Evolutionary conservation across 1,140 invertebrate genomes (phyloP), one percentile per base, ranked within the genome.

Genomic region (Diachasmimorpha longicaudata): DNA sequence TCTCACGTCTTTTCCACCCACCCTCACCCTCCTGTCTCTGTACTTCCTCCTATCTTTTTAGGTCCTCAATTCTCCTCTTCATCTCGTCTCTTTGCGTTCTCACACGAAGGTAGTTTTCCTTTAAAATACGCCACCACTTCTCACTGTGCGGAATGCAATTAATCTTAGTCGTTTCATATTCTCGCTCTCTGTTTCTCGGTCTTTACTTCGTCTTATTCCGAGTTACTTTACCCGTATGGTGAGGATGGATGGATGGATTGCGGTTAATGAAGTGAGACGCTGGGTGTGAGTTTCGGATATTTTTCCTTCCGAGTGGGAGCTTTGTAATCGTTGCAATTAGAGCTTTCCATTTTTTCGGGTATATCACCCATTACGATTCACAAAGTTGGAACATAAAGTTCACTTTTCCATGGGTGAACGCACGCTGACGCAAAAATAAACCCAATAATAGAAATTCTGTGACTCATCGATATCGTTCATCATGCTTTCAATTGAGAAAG

Each of bases 261-360:
- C 6, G 58, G 86, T 87, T 88, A 88, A 89, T 88, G 85, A 89
- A 89, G 85, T 87, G 87, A 84, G 86, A 87, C 85, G 88, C 81
- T 74, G 84, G 86, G 88, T 88, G 85, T 85, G 83, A 21, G 21
- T 58, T 21, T 58, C 2, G 4, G 44, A 19, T 16, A 16, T 19
- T 58, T 58, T 4, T 58, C n/a, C 21, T 58, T 58, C n/a, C n/a
- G n/a, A n/a, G n/a, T n/a, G n/a, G n/a, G n/a, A n/a, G n/a, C n/a
- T n/a, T n/a, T n/a, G n/a, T n/a, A n/a, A n/a, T n/a, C n/a, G n/a
- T n/a, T n/a, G n/a, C n/a, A n/a, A n/a, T n/a, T n/a, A n/a, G n/a
- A n/a, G n/a, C n/a, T n/a, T n/a, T n/a, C n/a, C n/a, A n/a, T n/a
- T n/a, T n/a, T n/a, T n/a, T n/a, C n/a, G n/a, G n/a, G n/a, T n/a